phyloP scores from a whole-genome alignment of 2,113 vertebrate genomes.

The Phrynosoma blainvillii region DNA sequence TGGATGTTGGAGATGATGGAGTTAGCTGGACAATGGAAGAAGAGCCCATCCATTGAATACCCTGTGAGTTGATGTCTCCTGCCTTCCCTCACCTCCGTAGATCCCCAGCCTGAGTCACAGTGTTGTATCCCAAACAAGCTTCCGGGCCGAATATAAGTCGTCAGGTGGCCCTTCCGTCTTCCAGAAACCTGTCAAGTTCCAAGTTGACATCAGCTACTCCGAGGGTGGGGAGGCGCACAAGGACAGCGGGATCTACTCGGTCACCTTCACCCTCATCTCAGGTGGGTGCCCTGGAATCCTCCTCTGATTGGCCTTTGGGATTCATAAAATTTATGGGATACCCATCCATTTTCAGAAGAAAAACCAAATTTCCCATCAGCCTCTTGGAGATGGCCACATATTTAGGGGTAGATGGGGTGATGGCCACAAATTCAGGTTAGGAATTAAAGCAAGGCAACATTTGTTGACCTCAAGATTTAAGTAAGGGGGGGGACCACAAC shows the following conservation, averaged over 20 bases:
- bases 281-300: constrained; percentile 65
- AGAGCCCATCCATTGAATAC: neutral
- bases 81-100: constrained; percentile 66
- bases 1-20: neutral
- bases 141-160: constrained; percentile 92
- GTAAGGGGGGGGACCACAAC: no score
- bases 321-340: neutral
- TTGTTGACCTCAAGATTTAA: no score
- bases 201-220: constrained; percentile 93
- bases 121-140: constrained; percentile 93
- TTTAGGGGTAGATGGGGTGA: neutral
- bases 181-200: constrained; percentile 94
- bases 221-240: constrained; percentile 84
- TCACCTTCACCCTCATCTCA: constrained; percentile 93
- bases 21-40: no score
- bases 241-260: constrained; percentile 89
- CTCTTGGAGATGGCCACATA: neutral
- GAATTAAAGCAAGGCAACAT: neutral
- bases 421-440: neutral
- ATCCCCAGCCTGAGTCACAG: constrained; percentile 96
- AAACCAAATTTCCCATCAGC: no score
- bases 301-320: neutral
- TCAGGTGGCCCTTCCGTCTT: constrained; percentile 92
- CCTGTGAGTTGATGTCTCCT: neutral
- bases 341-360: neutral